Evolutionary conservation across 2,797 vertebrate species (phyloP), one percentile per base, ranked within the genome.

Genomic region (Octomys mimax): DNA sequence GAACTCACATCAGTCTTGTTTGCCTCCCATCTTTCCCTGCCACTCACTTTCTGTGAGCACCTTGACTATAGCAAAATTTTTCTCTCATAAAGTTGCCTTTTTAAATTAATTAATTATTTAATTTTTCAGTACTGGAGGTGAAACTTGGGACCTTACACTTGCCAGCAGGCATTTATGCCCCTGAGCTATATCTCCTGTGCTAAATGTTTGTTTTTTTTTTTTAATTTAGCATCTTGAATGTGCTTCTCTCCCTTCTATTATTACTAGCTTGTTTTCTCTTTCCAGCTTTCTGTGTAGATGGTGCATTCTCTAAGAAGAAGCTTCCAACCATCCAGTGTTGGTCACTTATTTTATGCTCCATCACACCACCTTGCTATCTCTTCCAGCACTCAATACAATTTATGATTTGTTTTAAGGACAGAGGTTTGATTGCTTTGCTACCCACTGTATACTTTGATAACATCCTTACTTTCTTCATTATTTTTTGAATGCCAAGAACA

Each of bases 11-110:
- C 62, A 4, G 12, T 36, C 31, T 33, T 0, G 8, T 5, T 49
- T 1, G 46, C 6, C 0, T 1, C 31, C 21, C 16, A 49, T 33
- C 14, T 1, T 68, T 24, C 10, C 11, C 57, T 33, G 26, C 6
- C 14, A 36, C 5, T 3, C 12, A 19, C 1, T 5, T 49, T 78
- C 36, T 71, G 59, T 36, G 24, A 64, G 19, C 22, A 36, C 21
- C 26, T 19, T 54, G 9, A 57, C 39, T 2, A 10, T 6, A 61
- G 2, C 6, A 39, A 78, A 14, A 9, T 80, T 49, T 83, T 14
- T 16, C 8, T 33, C 39, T 54, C 13, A 9, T 77, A 33, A 18
- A 49, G 13, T 33, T 14, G 21, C 3, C 22, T 18, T 46, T 42
- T 85, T 11, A 18, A 42, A 73, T 66, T 49, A 57, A 57, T 57